A percentile compares a stretch with the other conserved stretches of the same genome.
Evolutionary conservation across 2,113 vertebrate species (phyloP).

Genomic region (Thunnus maccoyii): DNA sequence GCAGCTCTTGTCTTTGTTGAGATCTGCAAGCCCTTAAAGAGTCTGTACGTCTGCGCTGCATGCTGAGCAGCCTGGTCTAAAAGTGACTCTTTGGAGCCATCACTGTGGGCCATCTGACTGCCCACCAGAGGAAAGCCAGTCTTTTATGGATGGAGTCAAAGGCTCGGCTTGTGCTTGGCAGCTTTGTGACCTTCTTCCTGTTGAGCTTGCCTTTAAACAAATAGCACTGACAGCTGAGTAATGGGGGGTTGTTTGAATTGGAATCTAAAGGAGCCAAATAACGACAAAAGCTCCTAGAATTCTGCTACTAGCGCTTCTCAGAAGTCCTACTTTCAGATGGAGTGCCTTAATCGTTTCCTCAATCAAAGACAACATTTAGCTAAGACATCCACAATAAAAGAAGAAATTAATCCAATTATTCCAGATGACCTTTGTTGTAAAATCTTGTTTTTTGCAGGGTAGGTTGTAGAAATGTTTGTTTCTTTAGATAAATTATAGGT

Average conservation of each 20-base stretch:
- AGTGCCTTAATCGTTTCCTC: not conserved
- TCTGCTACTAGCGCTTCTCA: slow-evolving; percentile 24
- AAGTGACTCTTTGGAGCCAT: slow-evolving; percentile 56
- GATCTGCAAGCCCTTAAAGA: slow-evolving; percentile 4
- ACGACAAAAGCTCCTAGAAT: slow-evolving; percentile 52
- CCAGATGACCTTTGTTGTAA: not conserved
- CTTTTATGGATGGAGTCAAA: slow-evolving; percentile 72
- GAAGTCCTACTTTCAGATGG: slow-evolving; percentile 9
- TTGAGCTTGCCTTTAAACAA: slow-evolving; percentile 72
- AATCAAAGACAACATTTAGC: slow-evolving; percentile 1
- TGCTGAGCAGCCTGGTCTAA: slow-evolving; percentile 68
- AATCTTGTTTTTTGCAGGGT: not conserved
- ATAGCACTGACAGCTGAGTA: slow-evolving; percentile 74
- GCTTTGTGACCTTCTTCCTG: slow-evolving; percentile 74
- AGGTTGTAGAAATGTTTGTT: no score
- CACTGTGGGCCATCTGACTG: slow-evolving; percentile 55
- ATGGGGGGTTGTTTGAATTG: slow-evolving; percentile 62
- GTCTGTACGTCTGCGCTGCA: slow-evolving; percentile 47
- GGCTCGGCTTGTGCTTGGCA: slow-evolving; percentile 69
- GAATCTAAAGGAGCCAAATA: slow-evolving; percentile 56
- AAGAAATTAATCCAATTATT: slow-evolving; percentile 15
- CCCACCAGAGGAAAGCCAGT: slow-evolving; percentile 57
- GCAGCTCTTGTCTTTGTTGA: slow-evolving; percentile 5
- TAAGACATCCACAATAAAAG: slow-evolving; percentile 4
- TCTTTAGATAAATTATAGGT: not conserved